A percentile compares a stretch with the other conserved stretches of the same genome.
Conservation (phyloP, 2,113 vertebrate genomes). For the Ptyas mucosa region DNA sequence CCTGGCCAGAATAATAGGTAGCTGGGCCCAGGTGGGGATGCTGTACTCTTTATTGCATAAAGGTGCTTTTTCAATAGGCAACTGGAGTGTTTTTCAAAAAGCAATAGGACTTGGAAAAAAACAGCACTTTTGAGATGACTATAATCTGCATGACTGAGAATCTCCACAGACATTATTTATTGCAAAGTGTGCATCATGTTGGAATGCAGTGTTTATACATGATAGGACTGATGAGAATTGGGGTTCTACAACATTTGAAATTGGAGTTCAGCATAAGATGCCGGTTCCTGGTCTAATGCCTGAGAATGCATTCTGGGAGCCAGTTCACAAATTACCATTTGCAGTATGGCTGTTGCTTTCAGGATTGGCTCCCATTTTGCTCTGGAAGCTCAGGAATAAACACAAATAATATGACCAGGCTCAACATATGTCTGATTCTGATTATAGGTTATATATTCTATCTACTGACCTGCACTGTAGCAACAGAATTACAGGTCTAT, state of each 20-base stretch:
- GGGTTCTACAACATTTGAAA: neutral
- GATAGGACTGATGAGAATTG: neutral
- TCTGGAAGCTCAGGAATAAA: neutral
- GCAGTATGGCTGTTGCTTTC: neutral
- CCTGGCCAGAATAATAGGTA: neutral
- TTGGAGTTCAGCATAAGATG: neutral
- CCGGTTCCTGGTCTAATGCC: neutral
- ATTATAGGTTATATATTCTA: neutral
- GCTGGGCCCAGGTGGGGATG: neutral
- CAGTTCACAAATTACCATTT: neutral
- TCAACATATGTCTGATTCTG: neutral
- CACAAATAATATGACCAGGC: neutral
- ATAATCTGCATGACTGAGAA: neutral
- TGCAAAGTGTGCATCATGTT: neutral
- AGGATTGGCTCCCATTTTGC: neutral
- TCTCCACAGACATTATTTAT: neutral
- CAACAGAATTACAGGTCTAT: neutral
- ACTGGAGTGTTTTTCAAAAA: neutral
- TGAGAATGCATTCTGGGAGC: neutral
- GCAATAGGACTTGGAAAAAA: neutral
- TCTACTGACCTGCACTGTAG: neutral
- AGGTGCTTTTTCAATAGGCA: neutral
- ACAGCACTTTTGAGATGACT: neutral
- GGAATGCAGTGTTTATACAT: neutral
- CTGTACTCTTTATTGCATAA: neutral